Conservation (phyloP, 2,113 vertebrate species). For the Hucho hucho region DNA sequence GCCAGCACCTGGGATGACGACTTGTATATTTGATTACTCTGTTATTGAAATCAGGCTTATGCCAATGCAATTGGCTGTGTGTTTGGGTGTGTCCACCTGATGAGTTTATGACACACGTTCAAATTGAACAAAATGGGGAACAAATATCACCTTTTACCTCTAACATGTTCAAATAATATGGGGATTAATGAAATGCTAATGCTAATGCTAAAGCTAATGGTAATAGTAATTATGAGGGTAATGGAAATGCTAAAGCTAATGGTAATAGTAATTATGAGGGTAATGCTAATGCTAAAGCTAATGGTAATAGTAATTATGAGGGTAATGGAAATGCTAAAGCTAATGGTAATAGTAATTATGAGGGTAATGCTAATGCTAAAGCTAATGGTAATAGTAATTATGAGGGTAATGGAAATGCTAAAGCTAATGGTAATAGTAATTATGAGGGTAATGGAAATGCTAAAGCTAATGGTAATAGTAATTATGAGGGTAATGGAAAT, state of each 20-base stretch:
- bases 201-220: neutral
- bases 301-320: neutral
- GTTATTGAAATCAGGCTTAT: conserved; percentile 26
- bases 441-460: neutral
- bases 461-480: neutral
- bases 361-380: neutral
- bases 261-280: neutral
- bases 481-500: neutral
- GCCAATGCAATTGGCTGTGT: conserved; percentile 20
- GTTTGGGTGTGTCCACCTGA: conserved; percentile 18
- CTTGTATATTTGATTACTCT: neutral
- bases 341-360: neutral
- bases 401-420: neutral
- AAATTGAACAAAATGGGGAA: neutral
- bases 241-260: conserved; percentile 1
- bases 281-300: neutral
- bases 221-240: neutral
- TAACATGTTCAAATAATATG: neutral
- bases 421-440: neutral
- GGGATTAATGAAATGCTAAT: neutral
- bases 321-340: neutral
- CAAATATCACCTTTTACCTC: neutral
- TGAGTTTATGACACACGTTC: neutral
- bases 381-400: neutral
- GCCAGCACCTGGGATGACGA: conserved; percentile 9